phyloP scores from a whole-genome alignment of 2,888 invertebrate genomes.

The Sesamia inferens region DNA sequence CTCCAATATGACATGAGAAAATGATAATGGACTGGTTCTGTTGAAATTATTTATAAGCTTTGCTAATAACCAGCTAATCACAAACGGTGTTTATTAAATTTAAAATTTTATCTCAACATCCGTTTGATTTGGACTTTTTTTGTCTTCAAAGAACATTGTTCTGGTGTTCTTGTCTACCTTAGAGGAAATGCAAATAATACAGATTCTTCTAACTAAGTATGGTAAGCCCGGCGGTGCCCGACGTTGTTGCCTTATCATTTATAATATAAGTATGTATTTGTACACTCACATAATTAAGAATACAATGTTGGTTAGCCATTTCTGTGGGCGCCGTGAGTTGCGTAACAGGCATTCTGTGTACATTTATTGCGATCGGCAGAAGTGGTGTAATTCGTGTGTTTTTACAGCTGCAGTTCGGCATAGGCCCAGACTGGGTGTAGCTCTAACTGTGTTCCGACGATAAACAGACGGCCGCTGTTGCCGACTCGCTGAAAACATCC shows the following conservation, averaged over 20 bases:
- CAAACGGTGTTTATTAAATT: background rate
- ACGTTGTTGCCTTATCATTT: conserved; percentile 27
- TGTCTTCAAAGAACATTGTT: background rate
- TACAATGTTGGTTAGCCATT: conserved; percentile 71
- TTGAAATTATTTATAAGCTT: background rate
- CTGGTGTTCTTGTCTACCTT: background rate
- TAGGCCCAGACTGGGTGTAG: conserved; percentile 82
- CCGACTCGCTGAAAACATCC: conserved; percentile 89
- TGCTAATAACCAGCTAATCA: background rate
- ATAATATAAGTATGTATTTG: conserved; percentile 25
- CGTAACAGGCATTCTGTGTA: conserved; percentile 76
- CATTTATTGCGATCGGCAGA: conserved; percentile 77
- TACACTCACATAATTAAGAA: conserved; percentile 30
- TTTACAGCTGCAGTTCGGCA: conserved; percentile 87
- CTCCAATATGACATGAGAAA: background rate
- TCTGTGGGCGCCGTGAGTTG: conserved; percentile 71
- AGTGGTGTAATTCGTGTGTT: conserved; percentile 84
- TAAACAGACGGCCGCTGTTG: conserved; percentile 87
- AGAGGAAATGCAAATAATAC: conserved; percentile 2
- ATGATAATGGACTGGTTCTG: background rate
- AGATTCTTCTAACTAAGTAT: conserved; percentile 7
- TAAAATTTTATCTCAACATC: background rate
- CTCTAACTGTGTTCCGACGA: conserved; percentile 86
- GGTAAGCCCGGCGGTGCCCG: background rate
- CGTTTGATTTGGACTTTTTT: background rate